These are phyloP conservation scores for Luidia sarsii DNA, from an alignment of 53 echinoderm and acorn worm species.

Conservation along the genomic window DNA sequence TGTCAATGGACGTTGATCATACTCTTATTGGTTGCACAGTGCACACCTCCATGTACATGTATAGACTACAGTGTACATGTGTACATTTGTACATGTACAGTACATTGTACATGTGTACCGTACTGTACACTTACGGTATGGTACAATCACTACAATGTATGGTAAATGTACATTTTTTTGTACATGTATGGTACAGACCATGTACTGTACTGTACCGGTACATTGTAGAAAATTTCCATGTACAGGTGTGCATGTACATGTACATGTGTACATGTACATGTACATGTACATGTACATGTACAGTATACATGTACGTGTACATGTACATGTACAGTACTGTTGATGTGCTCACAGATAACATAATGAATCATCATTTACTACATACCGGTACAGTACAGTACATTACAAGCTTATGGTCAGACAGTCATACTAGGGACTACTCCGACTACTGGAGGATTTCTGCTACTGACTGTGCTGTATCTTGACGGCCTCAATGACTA, in stretches of 20 bases:
- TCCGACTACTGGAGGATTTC: not conserved
- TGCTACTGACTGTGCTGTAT: not conserved
- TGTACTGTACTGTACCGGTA: slow-evolving; percentile 3
- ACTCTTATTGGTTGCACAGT: too few relatives aligned
- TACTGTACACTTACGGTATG: too few relatives aligned
- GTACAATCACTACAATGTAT: too few relatives aligned
- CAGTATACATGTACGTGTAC: not conserved
- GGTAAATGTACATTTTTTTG: not conserved
- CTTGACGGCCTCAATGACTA: not conserved
- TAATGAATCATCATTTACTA: not conserved
- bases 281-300: not conserved
- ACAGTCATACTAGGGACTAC: not conserved
- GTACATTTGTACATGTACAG: too few relatives aligned
- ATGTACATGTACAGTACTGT: not conserved
- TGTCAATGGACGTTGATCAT: too few relatives aligned
- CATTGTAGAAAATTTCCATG: not conserved
- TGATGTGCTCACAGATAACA: not conserved
- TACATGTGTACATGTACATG: slow-evolving; percentile 11
- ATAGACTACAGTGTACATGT: too few relatives aligned
- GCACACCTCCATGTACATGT: too few relatives aligned
- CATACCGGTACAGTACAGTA: not conserved
- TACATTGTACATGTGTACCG: too few relatives aligned
- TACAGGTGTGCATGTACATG: not conserved
- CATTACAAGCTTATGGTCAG: not conserved
- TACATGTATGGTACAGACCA: not conserved